These are phyloP conservation scores for Sander vitreus DNA, from an alignment of 2,113 vertebrate species.

Conservation along the genomic window DNA sequence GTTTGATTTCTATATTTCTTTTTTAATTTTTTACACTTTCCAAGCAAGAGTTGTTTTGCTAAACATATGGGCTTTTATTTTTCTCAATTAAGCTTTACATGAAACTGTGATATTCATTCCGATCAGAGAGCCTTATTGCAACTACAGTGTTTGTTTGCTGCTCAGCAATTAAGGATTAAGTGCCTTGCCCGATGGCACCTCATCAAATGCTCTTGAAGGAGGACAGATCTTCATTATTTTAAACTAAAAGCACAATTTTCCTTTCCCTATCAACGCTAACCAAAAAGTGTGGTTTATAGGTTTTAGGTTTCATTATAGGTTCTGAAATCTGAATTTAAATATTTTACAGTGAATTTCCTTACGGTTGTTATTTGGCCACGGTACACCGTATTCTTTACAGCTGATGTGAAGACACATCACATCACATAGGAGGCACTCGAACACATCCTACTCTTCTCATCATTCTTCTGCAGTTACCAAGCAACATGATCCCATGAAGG, in stretches of 20 bases:
- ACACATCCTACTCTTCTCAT: slow-evolving; percentile 75
- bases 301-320: no score
- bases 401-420: slow-evolving; percentile 64
- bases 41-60: background rate
- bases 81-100: background rate
- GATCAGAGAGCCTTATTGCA: background rate
- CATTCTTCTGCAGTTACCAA: slow-evolving; percentile 79
- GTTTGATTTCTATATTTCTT: background rate
- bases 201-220: background rate
- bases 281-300: background rate
- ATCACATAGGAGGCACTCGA: slow-evolving; percentile 59
- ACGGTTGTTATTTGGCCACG: background rate
- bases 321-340: background rate
- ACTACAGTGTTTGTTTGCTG: background rate
- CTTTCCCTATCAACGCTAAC: background rate
- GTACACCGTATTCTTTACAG: slow-evolving; percentile 37
- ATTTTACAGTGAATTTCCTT: background rate
- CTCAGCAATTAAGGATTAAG: background rate
- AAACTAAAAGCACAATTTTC: background rate
- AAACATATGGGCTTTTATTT: background rate
- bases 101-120: background rate
- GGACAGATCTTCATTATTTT: background rate
- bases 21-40: background rate
- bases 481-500: slow-evolving; percentile 79
- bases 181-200: background rate